Conservation (phyloP, 2,888 invertebrate species). For the Synergus itoensis region DNA sequence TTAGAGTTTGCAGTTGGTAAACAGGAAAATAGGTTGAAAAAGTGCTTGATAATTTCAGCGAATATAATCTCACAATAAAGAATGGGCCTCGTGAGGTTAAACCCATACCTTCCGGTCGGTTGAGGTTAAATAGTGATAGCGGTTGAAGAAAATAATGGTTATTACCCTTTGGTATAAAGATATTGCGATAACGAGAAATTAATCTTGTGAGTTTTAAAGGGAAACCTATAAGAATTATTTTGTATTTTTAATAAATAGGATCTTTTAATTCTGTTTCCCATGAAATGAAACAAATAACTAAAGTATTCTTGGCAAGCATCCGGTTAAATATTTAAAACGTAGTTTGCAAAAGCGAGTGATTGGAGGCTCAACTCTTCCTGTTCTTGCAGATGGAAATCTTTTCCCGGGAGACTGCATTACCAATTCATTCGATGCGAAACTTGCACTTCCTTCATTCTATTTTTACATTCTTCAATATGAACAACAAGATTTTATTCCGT, state of each 20-base stretch:
- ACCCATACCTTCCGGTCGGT: constrained; percentile 47
- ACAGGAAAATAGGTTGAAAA: not conserved
- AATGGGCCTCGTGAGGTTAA: constrained; percentile 25
- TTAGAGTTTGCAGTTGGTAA: not conserved
- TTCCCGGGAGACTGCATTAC: constrained; percentile 44
- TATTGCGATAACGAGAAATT: constrained; percentile 45
- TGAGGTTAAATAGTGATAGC: constrained; percentile 48
- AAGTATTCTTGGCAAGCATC: not conserved
- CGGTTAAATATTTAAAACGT: not conserved
- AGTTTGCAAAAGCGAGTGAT: not conserved
- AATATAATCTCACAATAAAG: constrained; percentile 9
- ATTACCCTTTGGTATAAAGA: constrained; percentile 31
- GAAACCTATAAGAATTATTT: not conserved
- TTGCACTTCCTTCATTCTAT: constrained; percentile 19
- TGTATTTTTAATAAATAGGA: not conserved
- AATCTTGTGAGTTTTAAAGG: not conserved
- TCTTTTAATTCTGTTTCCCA: not conserved
- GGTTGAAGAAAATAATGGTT: constrained; percentile 46
- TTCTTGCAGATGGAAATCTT: constrained; percentile 39
- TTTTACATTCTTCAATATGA: constrained; percentile 20
- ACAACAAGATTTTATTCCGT: constrained; percentile 34
- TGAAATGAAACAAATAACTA: not conserved
- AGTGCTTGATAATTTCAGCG: not conserved
- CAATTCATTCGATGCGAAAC: constrained; percentile 44
- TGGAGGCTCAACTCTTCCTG: constrained; percentile 1